Conservation (phyloP, 2,888 invertebrate genomes). For the Athalia cordata region DNA sequence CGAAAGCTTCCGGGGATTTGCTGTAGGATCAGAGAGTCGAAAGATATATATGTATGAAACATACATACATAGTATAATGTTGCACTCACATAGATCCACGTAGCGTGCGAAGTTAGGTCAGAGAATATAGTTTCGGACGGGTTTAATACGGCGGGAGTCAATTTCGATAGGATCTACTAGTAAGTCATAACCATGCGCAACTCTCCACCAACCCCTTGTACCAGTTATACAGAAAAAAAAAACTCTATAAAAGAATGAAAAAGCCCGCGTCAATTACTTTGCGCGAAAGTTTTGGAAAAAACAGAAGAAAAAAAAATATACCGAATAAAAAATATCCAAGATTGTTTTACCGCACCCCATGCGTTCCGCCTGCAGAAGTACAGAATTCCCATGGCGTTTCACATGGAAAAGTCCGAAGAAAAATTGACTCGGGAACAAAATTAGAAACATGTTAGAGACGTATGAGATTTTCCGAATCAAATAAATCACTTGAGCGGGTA, state of each 20-base stretch:
- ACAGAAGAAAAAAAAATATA: too few relatives aligned
- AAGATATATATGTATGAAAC: not conserved
- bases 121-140: conserved; percentile 55
- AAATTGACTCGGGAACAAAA: too few relatives aligned
- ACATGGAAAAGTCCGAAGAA: too few relatives aligned
- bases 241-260: not conserved
- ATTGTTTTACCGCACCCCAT: not conserved
- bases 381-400: too few relatives aligned
- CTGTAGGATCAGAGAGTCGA: not conserved
- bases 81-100: not conserved
- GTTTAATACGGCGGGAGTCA: conserved; percentile 66
- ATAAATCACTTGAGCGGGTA: not conserved
- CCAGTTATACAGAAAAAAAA: not conserved
- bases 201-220: not conserved
- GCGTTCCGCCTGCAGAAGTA: too few relatives aligned
- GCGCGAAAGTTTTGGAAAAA: not conserved
- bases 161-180: conserved; percentile 56
- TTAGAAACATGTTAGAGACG: too few relatives aligned
- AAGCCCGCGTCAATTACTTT: conserved; percentile 21
- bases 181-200: conserved; percentile 60
- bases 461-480: too few relatives aligned
- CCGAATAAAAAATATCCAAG: not conserved
- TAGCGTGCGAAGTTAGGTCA: conserved; percentile 34
- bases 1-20: conserved; percentile 14
- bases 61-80: not conserved